Evolutionary conservation across 2,797 vertebrate genomes (phyloP), one percentile per base, ranked within the genome.

Genomic region (Coendou prehensilis): DNA sequence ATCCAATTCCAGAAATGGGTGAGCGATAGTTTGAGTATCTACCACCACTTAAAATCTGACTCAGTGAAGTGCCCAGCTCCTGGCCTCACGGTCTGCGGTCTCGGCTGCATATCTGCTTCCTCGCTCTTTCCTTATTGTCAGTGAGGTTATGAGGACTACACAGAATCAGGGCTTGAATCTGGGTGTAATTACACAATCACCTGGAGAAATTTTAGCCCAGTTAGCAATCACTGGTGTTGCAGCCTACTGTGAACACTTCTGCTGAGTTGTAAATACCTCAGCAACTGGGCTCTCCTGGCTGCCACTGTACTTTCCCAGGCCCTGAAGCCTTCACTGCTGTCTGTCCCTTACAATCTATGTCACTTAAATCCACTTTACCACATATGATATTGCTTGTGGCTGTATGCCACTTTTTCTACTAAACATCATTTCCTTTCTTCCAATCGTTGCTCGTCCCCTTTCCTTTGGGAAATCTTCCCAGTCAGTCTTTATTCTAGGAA

Each of bases 101-200:
- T 87, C 59, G 18, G 28, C 3, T 23, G 54, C 13, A 1, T 26
- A 3, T 76, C 28, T 8, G 6, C 33, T 64, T 94, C 10, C 61
- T 84, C 30, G 28, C 28, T 67, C 63, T 84, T 30, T 61, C 18
- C 14, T 1, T 1, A 4, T 67, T 82, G 50, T 84, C 61, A 79
- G 69, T 14, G 0, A 69, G 7, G 3, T 54, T 20, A 6, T 0
- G 15, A 63, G 56, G 45, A 64, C 71, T 82, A 63, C 54, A 78
- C n/a, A 4, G 73, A 79, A 86, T 69, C 57, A 75, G 28, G 47
- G 50, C 20, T 47, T 63, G 56, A 91, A 96, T 81, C 54, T 85
- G 61, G 2, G 2, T 87, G 3, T 71, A 81, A 96, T 94, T 96
- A 96, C 30, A 75, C 54, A 96, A 90, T 92, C 84, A 86, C 92